Evolutionary conservation across 1,140 invertebrate genomes (phyloP).

Genomic region (Thalassaphorura encarpata): DNA sequence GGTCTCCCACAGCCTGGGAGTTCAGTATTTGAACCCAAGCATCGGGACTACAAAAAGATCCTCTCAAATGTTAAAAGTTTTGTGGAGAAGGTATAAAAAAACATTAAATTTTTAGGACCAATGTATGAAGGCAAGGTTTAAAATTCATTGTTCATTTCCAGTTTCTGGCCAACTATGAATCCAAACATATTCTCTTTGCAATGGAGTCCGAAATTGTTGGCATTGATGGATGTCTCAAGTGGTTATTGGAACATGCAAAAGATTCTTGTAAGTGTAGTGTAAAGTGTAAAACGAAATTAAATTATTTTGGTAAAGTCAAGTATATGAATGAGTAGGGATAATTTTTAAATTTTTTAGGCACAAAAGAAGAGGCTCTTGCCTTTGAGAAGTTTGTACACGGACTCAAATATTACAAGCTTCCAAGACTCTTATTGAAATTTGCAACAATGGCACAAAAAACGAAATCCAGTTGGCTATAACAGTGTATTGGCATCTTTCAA

Average conservation of each 20-base stretch:
- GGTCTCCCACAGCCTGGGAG: conserved; percentile 21
- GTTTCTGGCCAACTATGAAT: background rate
- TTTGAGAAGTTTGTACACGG: background rate
- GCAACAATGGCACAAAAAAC: background rate
- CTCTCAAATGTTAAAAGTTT: conserved; percentile 13
- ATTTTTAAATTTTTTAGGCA: too few species aligned
- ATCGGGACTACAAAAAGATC: conserved; percentile 15
- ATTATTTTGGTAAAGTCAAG: too few species aligned
- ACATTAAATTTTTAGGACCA: too few species aligned
- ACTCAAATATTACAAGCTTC: conserved; percentile 11
- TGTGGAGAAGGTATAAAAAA: conserved; percentile 14
- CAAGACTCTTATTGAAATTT: conserved; percentile 12
- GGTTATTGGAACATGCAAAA: conserved; percentile 2
- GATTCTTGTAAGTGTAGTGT: background rate
- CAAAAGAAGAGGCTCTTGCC: background rate
- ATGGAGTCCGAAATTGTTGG: background rate
- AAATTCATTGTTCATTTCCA: conserved; percentile 5
- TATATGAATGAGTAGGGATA: too few species aligned
- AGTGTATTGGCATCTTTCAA: background rate
- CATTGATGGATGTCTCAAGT: conserved; percentile 4
- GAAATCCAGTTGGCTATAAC: conserved; percentile 5
- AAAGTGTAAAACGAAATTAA: background rate
- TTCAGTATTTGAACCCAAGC: background rate
- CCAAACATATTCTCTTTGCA: conserved; percentile 5
- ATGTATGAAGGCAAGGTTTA: too few species aligned